Percentiles rank a stretch among this genome's conserved stretches.
Conservation (phyloP, 2,113 vertebrate genomes). For the Solea senegalensis region DNA sequence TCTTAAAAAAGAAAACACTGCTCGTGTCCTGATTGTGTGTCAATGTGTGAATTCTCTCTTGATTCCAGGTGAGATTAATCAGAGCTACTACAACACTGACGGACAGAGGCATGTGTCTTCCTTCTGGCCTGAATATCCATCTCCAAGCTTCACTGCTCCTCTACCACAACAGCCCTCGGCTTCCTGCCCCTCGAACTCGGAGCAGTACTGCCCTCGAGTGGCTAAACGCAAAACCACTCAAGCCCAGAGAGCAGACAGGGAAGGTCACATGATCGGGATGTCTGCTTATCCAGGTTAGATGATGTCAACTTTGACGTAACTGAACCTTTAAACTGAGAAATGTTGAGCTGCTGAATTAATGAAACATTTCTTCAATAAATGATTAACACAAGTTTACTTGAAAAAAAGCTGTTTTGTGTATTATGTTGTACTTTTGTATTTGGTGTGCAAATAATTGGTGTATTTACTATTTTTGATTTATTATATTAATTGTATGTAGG, state of each 20-base stretch:
- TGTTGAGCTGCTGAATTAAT: background rate
- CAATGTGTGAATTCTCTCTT: slow-evolving; percentile 1
- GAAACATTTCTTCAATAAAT: background rate
- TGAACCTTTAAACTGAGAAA: background rate
- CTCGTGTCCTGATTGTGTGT: background rate
- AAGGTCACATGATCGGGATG: slow-evolving; percentile 75
- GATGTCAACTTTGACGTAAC: background rate
- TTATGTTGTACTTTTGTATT: background rate
- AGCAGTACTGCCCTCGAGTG: slow-evolving; percentile 81
- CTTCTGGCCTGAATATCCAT: slow-evolving; percentile 78
- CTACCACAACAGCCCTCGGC: slow-evolving; percentile 42
- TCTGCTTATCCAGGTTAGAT: slow-evolving; percentile 80
- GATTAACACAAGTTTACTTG: background rate
- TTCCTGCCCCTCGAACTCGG: slow-evolving; percentile 57
- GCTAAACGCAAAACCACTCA: slow-evolving; percentile 74
- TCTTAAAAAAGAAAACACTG: background rate
- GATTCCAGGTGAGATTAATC: slow-evolving; percentile 69
- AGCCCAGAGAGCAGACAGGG: slow-evolving; percentile 70
- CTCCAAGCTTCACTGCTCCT: slow-evolving; percentile 57
- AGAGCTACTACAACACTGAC: slow-evolving; percentile 71
- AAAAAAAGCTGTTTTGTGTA: background rate
- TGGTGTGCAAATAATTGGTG: background rate
- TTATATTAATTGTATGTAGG: slow-evolving; percentile 46
- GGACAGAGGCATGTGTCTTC: slow-evolving; percentile 57
- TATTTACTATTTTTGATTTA: background rate